Evolutionary conservation across 2,113 vertebrate genomes (phyloP), one percentile per base, ranked within the genome.

Genomic region (Chaetops frenatus): DNA sequence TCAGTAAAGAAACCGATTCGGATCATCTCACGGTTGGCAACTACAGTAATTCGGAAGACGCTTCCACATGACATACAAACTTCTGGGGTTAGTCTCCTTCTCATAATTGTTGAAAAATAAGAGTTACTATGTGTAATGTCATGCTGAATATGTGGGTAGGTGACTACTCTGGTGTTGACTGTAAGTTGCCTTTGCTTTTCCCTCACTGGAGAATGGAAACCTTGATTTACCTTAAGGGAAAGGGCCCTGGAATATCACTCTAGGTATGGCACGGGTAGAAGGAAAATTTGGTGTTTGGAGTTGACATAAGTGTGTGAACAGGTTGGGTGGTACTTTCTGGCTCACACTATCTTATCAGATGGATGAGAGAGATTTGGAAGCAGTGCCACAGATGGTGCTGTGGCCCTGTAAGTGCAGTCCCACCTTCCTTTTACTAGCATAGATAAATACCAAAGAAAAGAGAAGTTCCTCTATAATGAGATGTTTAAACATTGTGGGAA

Each of bases 41-140:
- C 96, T 95, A 95, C 97, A 97, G 93, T 96, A 96, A 96, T 90
- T 97, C 97, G 1, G 97, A 98, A 97, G 97, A 97, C 76, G 91
- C 96, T 96, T 95, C 96, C 96, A 95, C 96, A 96, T 97, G 95
- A 96, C 94, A 96, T 79, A 94, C 95, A 95, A 95, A 90, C 93
- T 86, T 25, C 95, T 95, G 92, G 97, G 96, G 96, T 98, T 97
- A 97, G 97, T 98, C 94, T 87, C 64, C 89, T 94, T 94, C 87
- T 95, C 94, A 21, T 97, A 47, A 84, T 94, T 94, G 81, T 92
- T 36, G 4, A 60, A 79, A 86, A 82, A 50, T 94, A 28, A 71
- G 89, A 83, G 60, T 94, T 60, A 48, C 65, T 88, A 0, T 95
- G 80, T 95, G 25, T 76, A 61, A 92, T 78, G 40, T 50, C 60